Percentiles rank a stretch among this genome's conserved stretches.
phyloP scores from a whole-genome alignment of 2,888 invertebrate species.

The Lingula anatina region DNA sequence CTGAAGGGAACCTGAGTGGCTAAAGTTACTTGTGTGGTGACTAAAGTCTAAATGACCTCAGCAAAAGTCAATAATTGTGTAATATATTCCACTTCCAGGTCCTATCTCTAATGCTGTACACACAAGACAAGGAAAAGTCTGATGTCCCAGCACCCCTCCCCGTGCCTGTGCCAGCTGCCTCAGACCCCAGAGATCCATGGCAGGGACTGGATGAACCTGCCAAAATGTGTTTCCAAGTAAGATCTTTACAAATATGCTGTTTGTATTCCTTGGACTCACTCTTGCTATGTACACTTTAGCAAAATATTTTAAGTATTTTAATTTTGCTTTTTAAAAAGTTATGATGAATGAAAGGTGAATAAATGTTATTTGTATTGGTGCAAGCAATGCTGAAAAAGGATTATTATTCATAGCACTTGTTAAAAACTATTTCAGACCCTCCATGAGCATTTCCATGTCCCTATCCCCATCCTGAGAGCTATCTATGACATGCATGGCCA shows the following conservation, averaged over 20 bases:
- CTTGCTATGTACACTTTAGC: too few species aligned
- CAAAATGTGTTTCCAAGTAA: conserved; percentile 30
- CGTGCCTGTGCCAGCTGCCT: background rate
- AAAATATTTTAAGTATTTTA: too few species aligned
- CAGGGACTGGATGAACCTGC: conserved; percentile 32
- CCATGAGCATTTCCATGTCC: conserved; percentile 33
- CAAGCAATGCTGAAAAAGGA: background rate
- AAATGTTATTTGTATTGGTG: background rate
- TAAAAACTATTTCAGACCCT: conserved; percentile 39
- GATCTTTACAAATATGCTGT: too few species aligned
- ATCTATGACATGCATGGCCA: conserved; percentile 40
- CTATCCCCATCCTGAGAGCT: conserved; percentile 32
- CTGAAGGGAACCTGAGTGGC: too few species aligned
- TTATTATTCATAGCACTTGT: too few species aligned
- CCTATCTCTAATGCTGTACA: conserved; percentile 45
- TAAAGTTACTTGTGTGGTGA: too few species aligned
- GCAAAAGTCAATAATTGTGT: background rate
- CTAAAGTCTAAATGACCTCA: too few species aligned
- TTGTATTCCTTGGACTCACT: too few species aligned
- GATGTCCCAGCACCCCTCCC: background rate
- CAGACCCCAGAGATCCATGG: background rate
- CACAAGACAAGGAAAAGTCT: conserved; percentile 22
- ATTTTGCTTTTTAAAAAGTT: too few species aligned
- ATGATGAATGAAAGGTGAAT: background rate
- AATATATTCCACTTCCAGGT: too few species aligned